Conservation (phyloP, 2,797 vertebrate species). For the Hypotaenidia philippensis region DNA sequence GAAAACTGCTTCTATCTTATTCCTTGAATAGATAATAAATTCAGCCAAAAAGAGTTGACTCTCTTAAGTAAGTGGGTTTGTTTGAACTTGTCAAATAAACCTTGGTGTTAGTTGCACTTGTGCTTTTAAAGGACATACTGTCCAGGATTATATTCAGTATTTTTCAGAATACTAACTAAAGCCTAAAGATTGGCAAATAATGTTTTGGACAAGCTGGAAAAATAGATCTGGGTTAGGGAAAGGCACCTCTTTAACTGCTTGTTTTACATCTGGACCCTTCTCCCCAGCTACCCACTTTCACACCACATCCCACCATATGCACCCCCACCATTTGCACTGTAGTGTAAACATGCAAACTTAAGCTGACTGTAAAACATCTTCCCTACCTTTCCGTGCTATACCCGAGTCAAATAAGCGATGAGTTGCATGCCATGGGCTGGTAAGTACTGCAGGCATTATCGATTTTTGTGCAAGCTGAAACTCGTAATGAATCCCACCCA, state of each 20-base stretch:
- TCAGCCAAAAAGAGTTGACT: neutral
- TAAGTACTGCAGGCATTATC: neutral
- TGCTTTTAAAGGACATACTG: neutral
- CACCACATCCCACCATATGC: too few relatives aligned
- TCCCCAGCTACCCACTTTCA: neutral
- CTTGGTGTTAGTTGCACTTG: neutral
- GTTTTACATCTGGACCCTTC: neutral
- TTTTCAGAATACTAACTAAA: neutral
- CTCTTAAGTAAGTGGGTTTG: accelerated
- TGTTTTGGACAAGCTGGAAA: neutral
- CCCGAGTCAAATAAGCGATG: neutral
- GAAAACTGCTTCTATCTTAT: neutral
- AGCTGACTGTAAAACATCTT: neutral
- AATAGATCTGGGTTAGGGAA: neutral
- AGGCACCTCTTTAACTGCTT: neutral
- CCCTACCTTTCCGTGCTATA: neutral
- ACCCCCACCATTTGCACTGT: neutral
- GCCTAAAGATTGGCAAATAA: neutral
- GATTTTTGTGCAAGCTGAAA: neutral
- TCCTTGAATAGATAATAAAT: neutral
- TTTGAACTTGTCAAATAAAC: neutral
- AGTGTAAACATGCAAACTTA: neutral
- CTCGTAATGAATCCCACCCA: accelerated
- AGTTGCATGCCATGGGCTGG: neutral
- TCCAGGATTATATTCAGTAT: neutral